Evolutionary conservation across 1,140 invertebrate genomes (phyloP), one percentile per base, ranked within the genome.

Genomic region (Anthonomus grandis): DNA sequence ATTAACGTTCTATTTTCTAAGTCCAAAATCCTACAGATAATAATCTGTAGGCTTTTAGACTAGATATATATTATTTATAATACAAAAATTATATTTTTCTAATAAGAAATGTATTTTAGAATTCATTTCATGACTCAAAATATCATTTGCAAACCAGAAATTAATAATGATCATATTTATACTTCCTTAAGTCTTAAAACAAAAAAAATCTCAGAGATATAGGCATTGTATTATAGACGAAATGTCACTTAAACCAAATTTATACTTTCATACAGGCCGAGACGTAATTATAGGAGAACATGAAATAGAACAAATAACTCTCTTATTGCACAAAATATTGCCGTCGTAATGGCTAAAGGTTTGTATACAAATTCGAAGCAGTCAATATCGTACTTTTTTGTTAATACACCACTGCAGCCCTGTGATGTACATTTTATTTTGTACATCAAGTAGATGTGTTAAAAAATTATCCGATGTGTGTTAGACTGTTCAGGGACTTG

Each of bases 171-270:
- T 4, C 2, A 17, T 46, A 27, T 46, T 18, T 55, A 46, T 10
- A 55, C 34, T 23, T 19, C 52, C 2, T 17, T 55, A n/a, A 12
- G 38, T 17, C 34, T 46, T 21, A 55, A 55, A 36, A 12, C 23
- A 10, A 55, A 41, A 24, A 39, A 34, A 6, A 51, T 51, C 36
- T 13, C 27, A 15, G 9, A 38, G 15, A 9, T 19, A 47, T 19
- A 47, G 48, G 64, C 25, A 51, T 6, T 68, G 63, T 49, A 34
- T 49, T 10, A 8, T 66, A 37, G 64, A 70, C 54, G 64, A 70
- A 51, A 68, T 68, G 54, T 48, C 62, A 13, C 49, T 65, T 12
- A 61, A 65, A 46, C 36, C 56, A 13, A 46, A 64, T 41, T 17
- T 68, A 1, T 55, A 63, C 38, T 65, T 61, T 44, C 4, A 44